Evolutionary conservation across 2,888 invertebrate species (phyloP), one percentile per base, ranked within the genome.

Genomic region (Orthosia cruda): DNA sequence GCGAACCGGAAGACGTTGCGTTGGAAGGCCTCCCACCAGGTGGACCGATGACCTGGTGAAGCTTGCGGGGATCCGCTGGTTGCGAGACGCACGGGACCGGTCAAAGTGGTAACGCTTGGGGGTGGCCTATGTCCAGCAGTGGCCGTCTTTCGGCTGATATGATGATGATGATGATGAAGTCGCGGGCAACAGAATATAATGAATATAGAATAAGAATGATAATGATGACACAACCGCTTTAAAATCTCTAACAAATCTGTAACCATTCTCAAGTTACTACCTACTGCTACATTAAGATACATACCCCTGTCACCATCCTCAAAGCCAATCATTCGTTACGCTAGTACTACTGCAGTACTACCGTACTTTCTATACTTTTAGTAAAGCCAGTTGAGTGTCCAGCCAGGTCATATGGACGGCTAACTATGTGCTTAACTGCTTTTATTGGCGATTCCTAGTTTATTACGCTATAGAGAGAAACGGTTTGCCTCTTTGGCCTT

Each of bases 401-500:
- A 58, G 65, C 12, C 66, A 49, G 69, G 49, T 58, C 65, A 23
- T 74, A 74, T 40, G 50, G 55, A 68, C 68, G 55, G 68, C 64
- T 13, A 71, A 84, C 80, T 82, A 74, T 77, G 85, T 79, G 57
- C 86, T 85, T 62, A 84, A 86, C 63, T 50, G 18, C 4, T 72
- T 86, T 86, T 82, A 86, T 47, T 74, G 7, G 77, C 73, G 59
- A 84, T 86, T 74, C 15, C 72, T 68, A 7, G 57, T 86, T 86
- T 86, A 86, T 71, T 20, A 54, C 26, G 71, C 66, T 55, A 58
- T 84, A 74, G 57, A 73, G 26, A 64, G 64, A 80, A 86, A 82
- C 73, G 78, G 82, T 84, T 86, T 74, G 77, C 32, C 65, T 77
- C 63, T 81, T 68, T 66, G 71, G n/a, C 76, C 57, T 74, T 64